Evolutionary conservation across 2,888 invertebrate genomes (phyloP).

Genomic region (Apamea sordens): DNA sequence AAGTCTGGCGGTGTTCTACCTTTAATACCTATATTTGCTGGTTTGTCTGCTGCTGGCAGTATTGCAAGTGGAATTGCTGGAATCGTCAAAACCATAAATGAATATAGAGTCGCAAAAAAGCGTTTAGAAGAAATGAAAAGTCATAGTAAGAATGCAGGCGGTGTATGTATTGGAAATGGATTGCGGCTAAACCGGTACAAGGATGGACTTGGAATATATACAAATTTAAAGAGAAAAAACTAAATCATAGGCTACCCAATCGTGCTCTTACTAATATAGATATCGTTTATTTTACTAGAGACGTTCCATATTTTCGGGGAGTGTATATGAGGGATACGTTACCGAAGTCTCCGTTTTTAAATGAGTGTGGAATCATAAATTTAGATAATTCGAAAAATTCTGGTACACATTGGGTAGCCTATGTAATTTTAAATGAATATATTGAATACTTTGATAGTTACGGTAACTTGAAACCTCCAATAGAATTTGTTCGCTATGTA

Average conservation of each 20-base stretch:
- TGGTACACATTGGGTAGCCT: slow-evolving; percentile 2
- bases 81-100: slow-evolving; percentile 1
- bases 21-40: slow-evolving; percentile 8
- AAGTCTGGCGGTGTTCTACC: background rate
- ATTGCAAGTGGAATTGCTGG: slow-evolving; percentile 3
- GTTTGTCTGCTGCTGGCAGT: background rate
- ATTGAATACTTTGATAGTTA: slow-evolving; percentile 7
- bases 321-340: slow-evolving; percentile 2
- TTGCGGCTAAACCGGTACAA: background rate
- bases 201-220: background rate
- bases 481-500: slow-evolving; percentile 1
- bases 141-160: background rate
- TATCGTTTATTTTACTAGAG: background rate
- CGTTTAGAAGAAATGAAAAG: slow-evolving; percentile 2
- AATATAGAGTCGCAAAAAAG: slow-evolving; percentile 1
- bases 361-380: slow-evolving; percentile 1
- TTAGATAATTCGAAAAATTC: background rate
- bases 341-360: too few relatives aligned
- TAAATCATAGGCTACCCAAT: background rate
- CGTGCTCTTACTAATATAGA: background rate
- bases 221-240: background rate
- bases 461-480: slow-evolving; percentile 3
- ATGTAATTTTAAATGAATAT: background rate
- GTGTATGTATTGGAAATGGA: slow-evolving; percentile 1
- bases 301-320: slow-evolving; percentile 2